These are phyloP conservation scores for Thysanoteuthis rhombus DNA, from an alignment of 2,888 invertebrate species.

Conservation along the genomic window DNA sequence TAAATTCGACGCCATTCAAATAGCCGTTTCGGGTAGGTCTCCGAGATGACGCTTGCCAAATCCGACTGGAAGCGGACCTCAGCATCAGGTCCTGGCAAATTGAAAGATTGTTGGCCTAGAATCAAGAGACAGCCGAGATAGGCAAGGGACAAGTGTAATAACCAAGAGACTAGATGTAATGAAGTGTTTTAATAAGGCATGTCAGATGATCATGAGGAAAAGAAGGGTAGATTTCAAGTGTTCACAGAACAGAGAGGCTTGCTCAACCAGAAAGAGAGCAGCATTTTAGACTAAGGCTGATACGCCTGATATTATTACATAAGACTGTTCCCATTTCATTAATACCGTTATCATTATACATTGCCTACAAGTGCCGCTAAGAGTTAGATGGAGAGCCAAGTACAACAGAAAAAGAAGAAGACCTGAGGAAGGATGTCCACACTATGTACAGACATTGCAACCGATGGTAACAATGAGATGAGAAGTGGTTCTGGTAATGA, in stretches of 20 bases:
- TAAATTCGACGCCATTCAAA: no score
- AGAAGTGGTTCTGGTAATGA: not conserved
- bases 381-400: not conserved
- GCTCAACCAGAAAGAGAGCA: not conserved
- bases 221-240: not conserved
- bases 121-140: not conserved
- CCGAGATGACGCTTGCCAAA: no score
- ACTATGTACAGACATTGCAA: not conserved
- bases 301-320: not conserved
- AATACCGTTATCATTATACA: not conserved
- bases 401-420: no score
- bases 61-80: no score
- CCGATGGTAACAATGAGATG: not conserved
- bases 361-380: not conserved
- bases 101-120: no score
- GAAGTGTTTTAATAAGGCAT: not conserved
- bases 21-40: no score
- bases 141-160: not conserved
- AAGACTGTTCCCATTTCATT: not conserved
- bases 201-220: not conserved
- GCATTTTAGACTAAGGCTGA: not conserved
- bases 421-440: not conserved
- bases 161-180: not conserved
- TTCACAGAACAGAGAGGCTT: not conserved
- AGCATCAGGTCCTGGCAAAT: no score